Conservation (phyloP, 2,797 vertebrate species). For the Amniataba percoides region DNA sequence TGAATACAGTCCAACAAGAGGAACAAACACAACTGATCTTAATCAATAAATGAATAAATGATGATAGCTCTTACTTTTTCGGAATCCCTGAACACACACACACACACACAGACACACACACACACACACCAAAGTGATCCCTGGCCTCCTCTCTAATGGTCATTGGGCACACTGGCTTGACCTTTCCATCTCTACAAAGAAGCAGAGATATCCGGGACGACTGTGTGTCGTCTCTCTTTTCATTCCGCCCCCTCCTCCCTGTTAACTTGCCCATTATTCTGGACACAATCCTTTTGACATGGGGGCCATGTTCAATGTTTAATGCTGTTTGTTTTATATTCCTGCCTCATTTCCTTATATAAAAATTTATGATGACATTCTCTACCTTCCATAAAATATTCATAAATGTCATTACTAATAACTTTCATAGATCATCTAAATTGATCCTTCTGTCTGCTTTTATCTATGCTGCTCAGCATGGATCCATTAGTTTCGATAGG, state of each 20-base stretch:
- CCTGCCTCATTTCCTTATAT: constrained; percentile 88
- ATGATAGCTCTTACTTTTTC: constrained; percentile 63
- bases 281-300: constrained; percentile 78
- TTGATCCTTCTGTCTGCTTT: constrained; percentile 87
- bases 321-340: constrained; percentile 91
- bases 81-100: constrained; percentile 31
- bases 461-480: constrained; percentile 73
- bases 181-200: constrained; percentile 58
- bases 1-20: constrained; percentile 55
- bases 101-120: constrained; percentile 5
- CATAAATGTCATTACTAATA: constrained; percentile 92
- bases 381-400: constrained; percentile 89
- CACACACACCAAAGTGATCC: constrained; percentile 15
- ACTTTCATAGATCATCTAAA: constrained; percentile 90
- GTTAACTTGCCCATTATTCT: constrained; percentile 73
- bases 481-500: constrained; percentile 73
- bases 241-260: constrained; percentile 48
- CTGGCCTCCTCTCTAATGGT: constrained; percentile 26
- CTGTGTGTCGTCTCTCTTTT: constrained; percentile 55
- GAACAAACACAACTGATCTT: constrained; percentile 50
- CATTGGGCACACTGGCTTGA: constrained; percentile 47
- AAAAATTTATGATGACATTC: constrained; percentile 89
- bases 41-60: constrained; percentile 71
- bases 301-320: constrained; percentile 85
- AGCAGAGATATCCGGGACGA: constrained; percentile 56